Evolutionary conservation across 1,140 invertebrate species (phyloP), one percentile per base, ranked within the genome.

Genomic region (Calephelis nemesis): DNA sequence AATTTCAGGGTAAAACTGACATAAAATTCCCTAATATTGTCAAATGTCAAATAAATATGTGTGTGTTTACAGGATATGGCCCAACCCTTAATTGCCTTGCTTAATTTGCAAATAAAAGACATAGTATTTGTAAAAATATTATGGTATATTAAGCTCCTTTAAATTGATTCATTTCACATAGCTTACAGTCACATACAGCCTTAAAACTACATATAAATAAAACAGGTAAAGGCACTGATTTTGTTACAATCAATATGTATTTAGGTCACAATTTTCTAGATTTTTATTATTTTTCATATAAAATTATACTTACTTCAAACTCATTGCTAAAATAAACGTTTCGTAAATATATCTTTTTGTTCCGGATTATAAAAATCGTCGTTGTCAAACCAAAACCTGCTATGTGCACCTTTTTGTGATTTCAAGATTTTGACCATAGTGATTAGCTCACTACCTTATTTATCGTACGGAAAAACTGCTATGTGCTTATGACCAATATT

Each of bases 201-300:
- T 73, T 75, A 77, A 68, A 73, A 68, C 75, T 76, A 79, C 75
- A 77, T 74, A 65, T 71, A 72, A 77, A 79, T 73, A 75, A 74
- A 77, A 79, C 70, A 77, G 69, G 68, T 78, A 80, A 81, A 81
- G 80, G 80, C 80, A 82, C 80, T 82, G 78, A 80, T 80, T 72
- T 78, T 73, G 78, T 78, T 82, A 78, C 79, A 82, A 78, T 77
- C 70, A 70, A 72, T 78, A 68, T 73, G 74, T 66, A 72, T 69
- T 73, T 69, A 69, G 63, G 65, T 74, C 69, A 77, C 58, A 70
- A 66, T 30, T 60, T 67, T 58, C 42, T 73, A 67, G 65, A 62
- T 66, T 64, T 68, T 68, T 47, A 63, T 66, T 50, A 50, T 66
- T 62, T 65, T 47, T 63, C 4, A 64, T 50, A 63, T 49, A 64